Base-by-base conservation (phyloP, 1,140 invertebrate genomes). In the Oreohelix idahoensis region DNA sequence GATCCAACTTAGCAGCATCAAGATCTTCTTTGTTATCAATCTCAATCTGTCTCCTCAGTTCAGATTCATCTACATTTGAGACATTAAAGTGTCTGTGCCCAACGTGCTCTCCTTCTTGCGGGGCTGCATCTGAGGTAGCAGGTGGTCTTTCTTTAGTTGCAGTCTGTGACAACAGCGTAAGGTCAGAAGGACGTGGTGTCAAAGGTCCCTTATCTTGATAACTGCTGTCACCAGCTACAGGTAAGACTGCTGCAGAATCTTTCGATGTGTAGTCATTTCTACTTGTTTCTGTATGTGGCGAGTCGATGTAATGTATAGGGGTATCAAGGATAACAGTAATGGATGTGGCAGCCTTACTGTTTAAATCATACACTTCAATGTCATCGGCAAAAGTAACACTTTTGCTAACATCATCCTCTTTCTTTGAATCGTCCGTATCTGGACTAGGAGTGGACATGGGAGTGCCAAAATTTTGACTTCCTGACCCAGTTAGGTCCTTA, bases 21-120 rank as follows among this genome's bases (percentile, higher is more conserved):
- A 29, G 11, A 35, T 76, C 39, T n/a, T 35, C 45, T 26, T 73
- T 73, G 20, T 73, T 45, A 10, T 73, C 42, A 11, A 45, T n/a
- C 71, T 73, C 71, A 71, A 71, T 71, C 73, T 75, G 35, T 35
- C 20, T 76, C 45, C 42, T 76, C 45, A 76, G 74, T 35, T n/a
- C 74, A 26, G 74, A 76, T 26, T 76, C 74, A 76, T 76, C 74
- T 15, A 76, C n/a, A n/a, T n/a, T n/a, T n/a, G n/a, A n/a, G n/a
- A n/a, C n/a, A n/a, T 79, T 53, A 35, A 76, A 76, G 23, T 76
- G 74, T 35, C 45, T 51, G 74, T 76, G 74, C 26, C 74, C 77
- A 38, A 2, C n/a, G 10, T 38, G 77, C 29, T 79, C 77, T 20
- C 38, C 77, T 63, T 79, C 53, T 66, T 77, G 51, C 8, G 63